phyloP scores from a whole-genome alignment of 2,888 invertebrate genomes.

The Pinctada fucata region DNA sequence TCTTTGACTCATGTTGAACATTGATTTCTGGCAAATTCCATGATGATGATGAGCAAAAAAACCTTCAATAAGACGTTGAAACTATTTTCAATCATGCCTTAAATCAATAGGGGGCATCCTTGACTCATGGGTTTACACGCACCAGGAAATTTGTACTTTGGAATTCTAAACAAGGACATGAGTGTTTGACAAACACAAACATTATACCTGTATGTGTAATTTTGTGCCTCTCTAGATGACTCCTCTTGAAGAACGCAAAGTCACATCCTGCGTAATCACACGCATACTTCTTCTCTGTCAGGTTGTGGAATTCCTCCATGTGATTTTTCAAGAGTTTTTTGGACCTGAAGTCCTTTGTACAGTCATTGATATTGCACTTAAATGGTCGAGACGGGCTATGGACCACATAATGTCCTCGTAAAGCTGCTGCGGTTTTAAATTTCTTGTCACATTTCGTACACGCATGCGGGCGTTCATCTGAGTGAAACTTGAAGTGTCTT shows the following conservation, averaged over 20 bases:
- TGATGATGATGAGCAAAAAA: no score
- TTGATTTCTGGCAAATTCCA: no score
- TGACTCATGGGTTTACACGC: no score
- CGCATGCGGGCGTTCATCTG: constrained; percentile 62
- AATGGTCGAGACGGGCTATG: constrained; percentile 67
- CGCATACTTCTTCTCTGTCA: constrained; percentile 65
- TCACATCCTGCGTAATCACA: constrained; percentile 71
- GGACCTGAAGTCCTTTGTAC: constrained; percentile 69
- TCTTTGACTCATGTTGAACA: no score
- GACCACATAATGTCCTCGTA: constrained; percentile 66
- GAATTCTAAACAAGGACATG: no score
- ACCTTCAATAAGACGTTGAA: no score
- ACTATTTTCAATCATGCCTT: no score
- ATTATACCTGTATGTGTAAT: constrained; percentile 73
- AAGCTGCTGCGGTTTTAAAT: constrained; percentile 68
- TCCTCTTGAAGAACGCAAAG: constrained; percentile 73
- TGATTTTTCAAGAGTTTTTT: constrained; percentile 68
- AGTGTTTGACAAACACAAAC: no score
- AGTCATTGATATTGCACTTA: constrained; percentile 70
- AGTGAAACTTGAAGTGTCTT: constrained; percentile 68
- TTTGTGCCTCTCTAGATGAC: constrained; percentile 73
- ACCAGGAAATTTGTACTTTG: no score
- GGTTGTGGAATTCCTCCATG: constrained; percentile 68
- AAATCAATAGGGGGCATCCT: no score
- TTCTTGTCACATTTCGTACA: constrained; percentile 70